Evolutionary conservation across 2,113 vertebrate species (phyloP).

Genomic region (Rhinopomastus cyanomelas): DNA sequence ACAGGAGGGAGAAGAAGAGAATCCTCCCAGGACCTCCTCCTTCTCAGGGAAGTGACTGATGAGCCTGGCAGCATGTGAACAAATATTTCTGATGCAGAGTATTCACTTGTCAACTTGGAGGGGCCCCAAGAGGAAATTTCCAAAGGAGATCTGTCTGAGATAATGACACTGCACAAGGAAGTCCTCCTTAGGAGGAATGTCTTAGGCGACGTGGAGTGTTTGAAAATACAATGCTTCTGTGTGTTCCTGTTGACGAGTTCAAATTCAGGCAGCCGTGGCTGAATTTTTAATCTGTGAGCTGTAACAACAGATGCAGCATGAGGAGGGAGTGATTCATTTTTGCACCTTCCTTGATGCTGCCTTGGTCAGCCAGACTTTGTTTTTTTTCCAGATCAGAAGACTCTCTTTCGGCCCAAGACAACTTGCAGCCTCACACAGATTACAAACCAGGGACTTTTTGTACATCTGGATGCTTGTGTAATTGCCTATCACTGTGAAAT

Average conservation of each 20-base stretch:
- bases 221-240: not conserved
- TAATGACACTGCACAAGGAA: slow-evolving; percentile 6
- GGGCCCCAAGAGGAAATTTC: slow-evolving; percentile 54
- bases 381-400: not conserved
- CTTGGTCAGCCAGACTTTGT: not conserved
- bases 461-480: slow-evolving; percentile 31
- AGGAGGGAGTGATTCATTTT: slow-evolving; percentile 23
- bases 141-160: slow-evolving; percentile 48
- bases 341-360: not conserved
- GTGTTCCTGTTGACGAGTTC: not conserved
- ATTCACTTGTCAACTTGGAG: slow-evolving; percentile 46
- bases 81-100: slow-evolving; percentile 57
- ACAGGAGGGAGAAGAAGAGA: not conserved
- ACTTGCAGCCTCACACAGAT: not conserved
- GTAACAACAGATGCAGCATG: slow-evolving; percentile 13
- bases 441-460: slow-evolving; percentile 42
- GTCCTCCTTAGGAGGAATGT: slow-evolving; percentile 16
- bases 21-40: not conserved
- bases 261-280: not conserved
- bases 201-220: slow-evolving; percentile 18
- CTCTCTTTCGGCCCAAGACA: not conserved
- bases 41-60: slow-evolving; percentile 3
- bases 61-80: slow-evolving; percentile 60
- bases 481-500: slow-evolving; percentile 31
- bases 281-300: slow-evolving; percentile 32